Evolutionary conservation across 1,140 invertebrate species (phyloP), one percentile per base, ranked within the genome.

Genomic region (Philaenus spumarius): DNA sequence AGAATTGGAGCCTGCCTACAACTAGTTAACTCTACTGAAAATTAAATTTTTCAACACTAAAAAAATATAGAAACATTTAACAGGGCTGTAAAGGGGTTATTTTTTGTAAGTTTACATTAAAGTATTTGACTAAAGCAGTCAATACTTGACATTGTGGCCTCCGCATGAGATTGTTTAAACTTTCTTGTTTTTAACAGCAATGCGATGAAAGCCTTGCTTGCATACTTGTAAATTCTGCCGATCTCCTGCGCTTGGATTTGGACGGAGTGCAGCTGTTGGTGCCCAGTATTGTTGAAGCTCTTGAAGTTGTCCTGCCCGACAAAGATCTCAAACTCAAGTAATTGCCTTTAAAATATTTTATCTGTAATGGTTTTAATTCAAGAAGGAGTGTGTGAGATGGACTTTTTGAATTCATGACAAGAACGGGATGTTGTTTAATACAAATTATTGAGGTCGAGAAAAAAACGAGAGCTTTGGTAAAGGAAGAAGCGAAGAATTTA

Each of bases 211-310:
- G 86, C 11, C 73, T 91, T 65, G 82, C 85, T 4, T 87, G 84
- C 63, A 89, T 93, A 68, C 68, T 94, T 40, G 78, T 90, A 22
- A 92, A 93, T 71, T 90, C 88, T 0, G 74, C 80, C 0, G 85
- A 92, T 71, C 71, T 92, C 63, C 88, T 90, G 67, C 84, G 94
- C 50, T 75, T 97, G 53, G 95, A 98, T 75, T 75, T 99, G 26
- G 90, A 95, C 70, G 96, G 96, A 1, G 87, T 97, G 2, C 84
- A 93, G 68, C 85, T 97, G 15, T 73, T 99, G 15, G 80, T 98
- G 4, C 95, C 95, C 0, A 82, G 87, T 61, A 86, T 95, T 67
- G 81, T 98, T 34, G 82, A 83, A 14, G 95, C 96, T 0, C 69
- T 99, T 15, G 95, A 97, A 73, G 75, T 89, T 19, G 88, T 97